Conservation (phyloP, 2,888 invertebrate genomes). For the Chymomyza amoena region DNA sequence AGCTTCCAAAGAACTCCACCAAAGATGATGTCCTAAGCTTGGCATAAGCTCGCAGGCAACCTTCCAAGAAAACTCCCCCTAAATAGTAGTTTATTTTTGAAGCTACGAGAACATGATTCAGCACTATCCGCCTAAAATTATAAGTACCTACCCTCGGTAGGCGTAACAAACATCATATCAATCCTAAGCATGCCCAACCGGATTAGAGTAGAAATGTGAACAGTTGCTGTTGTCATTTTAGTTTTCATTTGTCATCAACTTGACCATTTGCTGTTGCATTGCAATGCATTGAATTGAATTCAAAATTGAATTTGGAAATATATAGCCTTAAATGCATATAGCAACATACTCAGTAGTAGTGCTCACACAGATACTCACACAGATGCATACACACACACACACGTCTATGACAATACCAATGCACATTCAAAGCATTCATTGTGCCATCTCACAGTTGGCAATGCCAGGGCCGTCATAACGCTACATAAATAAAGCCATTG, state of each 20-base stretch:
- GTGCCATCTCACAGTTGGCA: neutral
- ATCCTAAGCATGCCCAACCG: neutral
- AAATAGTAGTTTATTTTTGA: no score
- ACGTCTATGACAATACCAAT: slow-evolving; percentile 1
- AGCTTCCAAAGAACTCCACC: no score
- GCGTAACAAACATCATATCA: neutral
- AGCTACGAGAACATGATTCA: no score
- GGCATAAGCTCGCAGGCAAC: no score
- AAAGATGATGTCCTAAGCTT: no score
- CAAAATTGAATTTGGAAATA: slow-evolving; percentile 57
- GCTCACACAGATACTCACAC: neutral
- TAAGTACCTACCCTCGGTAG: no score
- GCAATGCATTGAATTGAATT: slow-evolving; percentile 49
- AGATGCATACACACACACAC: slow-evolving; percentile 13
- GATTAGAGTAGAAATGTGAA: neutral
- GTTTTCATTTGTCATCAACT: slow-evolving; percentile 65
- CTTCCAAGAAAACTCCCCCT: no score
- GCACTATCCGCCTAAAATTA: no score
- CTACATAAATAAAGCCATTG: slow-evolving; percentile 68
- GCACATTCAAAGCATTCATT: neutral
- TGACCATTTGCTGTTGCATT: slow-evolving; percentile 54
- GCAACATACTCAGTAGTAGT: slow-evolving; percentile 4
- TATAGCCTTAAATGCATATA: slow-evolving; percentile 33
- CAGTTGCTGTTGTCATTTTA: slow-evolving; percentile 52
- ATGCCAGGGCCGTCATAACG: slow-evolving; percentile 52